These are phyloP conservation scores for Heterohyrax brucei DNA, from an alignment of 2,797 vertebrate species.

Conservation along the genomic window DNA sequence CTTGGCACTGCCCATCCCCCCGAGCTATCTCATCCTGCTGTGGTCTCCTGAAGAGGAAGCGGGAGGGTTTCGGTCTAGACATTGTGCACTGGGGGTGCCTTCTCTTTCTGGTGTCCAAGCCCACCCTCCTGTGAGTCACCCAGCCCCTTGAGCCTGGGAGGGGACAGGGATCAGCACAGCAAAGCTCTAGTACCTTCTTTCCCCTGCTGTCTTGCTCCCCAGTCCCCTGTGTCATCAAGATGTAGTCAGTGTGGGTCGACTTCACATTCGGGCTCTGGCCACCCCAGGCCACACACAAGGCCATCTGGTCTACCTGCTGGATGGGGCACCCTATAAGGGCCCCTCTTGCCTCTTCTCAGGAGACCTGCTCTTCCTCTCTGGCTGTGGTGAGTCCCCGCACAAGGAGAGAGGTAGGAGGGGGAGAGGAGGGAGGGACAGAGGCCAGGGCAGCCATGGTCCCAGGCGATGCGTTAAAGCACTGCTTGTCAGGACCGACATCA, in stretches of 20 bases:
- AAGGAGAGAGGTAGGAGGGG: not conserved
- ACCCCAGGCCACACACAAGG: slow-evolving; percentile 98
- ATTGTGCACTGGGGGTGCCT: not conserved
- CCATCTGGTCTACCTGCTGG: slow-evolving; percentile 97
- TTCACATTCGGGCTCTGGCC: slow-evolving; percentile 95
- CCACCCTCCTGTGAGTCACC: not conserved
- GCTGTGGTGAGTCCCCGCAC: slow-evolving; percentile 94
- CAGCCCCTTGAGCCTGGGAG: not conserved
- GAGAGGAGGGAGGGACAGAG: not conserved
- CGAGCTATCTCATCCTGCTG: not conserved
- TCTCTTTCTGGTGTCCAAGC: not conserved
- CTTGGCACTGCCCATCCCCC: not conserved
- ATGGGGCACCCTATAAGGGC: slow-evolving; percentile 91
- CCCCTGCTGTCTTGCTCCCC: slow-evolving; percentile 41
- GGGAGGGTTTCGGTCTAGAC: not conserved
- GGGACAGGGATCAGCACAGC: not conserved
- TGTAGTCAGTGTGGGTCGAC: slow-evolving; percentile 93
- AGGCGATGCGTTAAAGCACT: accelerated
- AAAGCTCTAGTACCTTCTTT: slow-evolving; percentile 11
- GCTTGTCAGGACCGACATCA: not conserved
- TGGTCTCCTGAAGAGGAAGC: not conserved
- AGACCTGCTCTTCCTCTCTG: slow-evolving; percentile 98
- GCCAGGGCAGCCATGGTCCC: not conserved
- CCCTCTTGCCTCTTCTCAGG: slow-evolving; percentile 98
- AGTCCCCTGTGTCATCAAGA: slow-evolving; percentile 96